A percentile compares a stretch with the other conserved stretches of the same genome.
Conservation (phyloP, 2,113 vertebrate species). For the Lucifuga dentata region DNA sequence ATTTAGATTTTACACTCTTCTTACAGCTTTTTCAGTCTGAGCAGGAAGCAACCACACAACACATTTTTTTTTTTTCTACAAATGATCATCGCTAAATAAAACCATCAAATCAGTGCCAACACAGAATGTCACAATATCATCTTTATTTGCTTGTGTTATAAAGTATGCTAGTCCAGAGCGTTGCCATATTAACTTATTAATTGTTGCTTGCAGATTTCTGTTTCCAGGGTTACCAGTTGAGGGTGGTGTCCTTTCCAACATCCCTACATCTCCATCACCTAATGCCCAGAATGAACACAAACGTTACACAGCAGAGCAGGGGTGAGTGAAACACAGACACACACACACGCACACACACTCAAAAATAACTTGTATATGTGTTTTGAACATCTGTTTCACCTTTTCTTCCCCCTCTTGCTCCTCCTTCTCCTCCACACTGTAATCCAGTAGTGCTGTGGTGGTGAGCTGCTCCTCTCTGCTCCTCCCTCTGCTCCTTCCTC, state of each 20-base stretch:
- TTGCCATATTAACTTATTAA: no score
- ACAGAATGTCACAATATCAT: no score
- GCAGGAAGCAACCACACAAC: no score
- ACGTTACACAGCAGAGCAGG: conserved; percentile 49
- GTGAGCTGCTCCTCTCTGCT: conserved; percentile 91
- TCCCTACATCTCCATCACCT: conserved; percentile 56
- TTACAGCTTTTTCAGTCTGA: no score
- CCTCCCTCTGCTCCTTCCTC: conserved; percentile 91
- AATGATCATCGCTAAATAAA: no score
- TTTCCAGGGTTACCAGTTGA: conserved; percentile 95
- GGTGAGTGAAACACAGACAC: conserved; percentile 70
- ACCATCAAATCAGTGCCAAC: no score
- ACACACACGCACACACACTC: conserved; percentile 42
- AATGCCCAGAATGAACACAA: conserved; percentile 1
- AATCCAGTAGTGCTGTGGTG: conserved; percentile 66
- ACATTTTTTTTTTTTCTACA: no score
- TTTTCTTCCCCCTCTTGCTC: not conserved
- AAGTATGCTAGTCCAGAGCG: no score
- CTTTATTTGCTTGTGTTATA: no score
- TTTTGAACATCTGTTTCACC: no score
- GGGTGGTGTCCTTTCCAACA: conserved; percentile 87
- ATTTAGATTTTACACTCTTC: no score
- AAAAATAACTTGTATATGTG: not conserved
- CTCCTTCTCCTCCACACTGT: conserved; percentile 1
- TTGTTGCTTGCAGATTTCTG: conserved; percentile 86